Conservation (phyloP, 92 coral and sea anemone species). For the Actinostola sp. region DNA sequence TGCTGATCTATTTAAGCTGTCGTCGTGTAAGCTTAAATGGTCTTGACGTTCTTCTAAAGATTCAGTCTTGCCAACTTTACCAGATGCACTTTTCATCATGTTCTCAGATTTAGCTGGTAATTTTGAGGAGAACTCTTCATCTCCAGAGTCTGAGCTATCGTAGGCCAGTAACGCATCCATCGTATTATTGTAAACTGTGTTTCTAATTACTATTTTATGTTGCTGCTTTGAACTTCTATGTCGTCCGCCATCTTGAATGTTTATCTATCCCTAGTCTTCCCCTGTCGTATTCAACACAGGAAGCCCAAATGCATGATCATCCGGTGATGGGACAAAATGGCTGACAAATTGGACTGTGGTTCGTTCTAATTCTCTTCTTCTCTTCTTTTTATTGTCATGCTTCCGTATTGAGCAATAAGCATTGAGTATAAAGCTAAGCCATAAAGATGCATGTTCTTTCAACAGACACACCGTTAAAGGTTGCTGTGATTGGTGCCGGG, state of each 20-base stretch:
- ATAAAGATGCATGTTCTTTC: no score
- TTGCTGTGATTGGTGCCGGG: constrained; percentile 88
- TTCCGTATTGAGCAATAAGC: no score
- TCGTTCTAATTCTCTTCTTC: no score
- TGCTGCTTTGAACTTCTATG: background rate
- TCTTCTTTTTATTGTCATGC: no score
- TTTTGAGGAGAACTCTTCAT: background rate
- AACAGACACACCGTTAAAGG: constrained; percentile 8
- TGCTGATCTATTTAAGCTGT: no score
- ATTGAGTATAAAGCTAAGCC: no score
- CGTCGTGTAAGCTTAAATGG: no score
- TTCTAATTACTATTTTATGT: no score
- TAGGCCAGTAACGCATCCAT: constrained; percentile 41
- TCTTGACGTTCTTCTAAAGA: no score
- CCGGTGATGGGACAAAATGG: no score
- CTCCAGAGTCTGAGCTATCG: constrained; percentile 29
- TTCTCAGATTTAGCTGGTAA: background rate
- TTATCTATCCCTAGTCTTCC: background rate
- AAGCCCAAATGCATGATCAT: background rate
- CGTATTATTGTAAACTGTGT: background rate
- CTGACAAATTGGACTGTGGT: no score
- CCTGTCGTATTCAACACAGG: background rate
- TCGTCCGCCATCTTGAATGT: constrained; percentile 14
- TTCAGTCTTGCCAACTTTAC: background rate
- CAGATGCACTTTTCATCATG: background rate